Percentiles rank a stretch among this genome's conserved stretches.
Conservation (phyloP, 1,140 invertebrate genomes). For the Campodea augens region DNA sequence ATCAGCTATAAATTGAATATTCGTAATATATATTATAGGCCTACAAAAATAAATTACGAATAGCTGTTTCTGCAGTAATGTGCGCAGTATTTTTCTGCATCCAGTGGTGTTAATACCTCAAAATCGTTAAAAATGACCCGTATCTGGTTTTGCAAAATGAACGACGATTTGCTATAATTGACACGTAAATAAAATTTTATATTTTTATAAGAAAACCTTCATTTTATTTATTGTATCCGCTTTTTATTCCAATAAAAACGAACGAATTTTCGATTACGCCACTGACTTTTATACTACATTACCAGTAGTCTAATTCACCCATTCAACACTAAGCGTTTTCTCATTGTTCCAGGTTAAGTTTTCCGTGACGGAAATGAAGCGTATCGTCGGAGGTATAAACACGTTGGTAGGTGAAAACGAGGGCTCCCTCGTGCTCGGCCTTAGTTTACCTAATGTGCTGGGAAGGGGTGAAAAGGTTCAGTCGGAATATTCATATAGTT, state of each 20-base stretch:
- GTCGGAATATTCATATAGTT: conserved; percentile 55
- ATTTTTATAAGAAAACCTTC: not conserved
- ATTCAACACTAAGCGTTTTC: conserved; percentile 2
- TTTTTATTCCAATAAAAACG: not conserved
- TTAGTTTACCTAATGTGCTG: conserved; percentile 53
- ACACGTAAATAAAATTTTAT: not conserved
- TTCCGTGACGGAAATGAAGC: conserved; percentile 49
- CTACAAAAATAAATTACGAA: no score
- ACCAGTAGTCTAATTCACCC: not conserved
- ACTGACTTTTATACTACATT: not conserved
- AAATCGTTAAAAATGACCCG: no score
- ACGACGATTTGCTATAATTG: not conserved
- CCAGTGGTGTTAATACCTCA: no score
- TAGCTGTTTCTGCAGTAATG: no score
- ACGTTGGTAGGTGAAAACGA: conserved; percentile 72
- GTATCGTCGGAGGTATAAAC: conserved; percentile 55
- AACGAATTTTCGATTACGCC: not conserved
- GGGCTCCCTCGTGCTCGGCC: conserved; percentile 47
- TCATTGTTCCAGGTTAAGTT: conserved; percentile 46
- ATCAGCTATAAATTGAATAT: no score
- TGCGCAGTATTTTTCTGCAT: no score
- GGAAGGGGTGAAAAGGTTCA: conserved; percentile 60
- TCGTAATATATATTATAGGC: no score
- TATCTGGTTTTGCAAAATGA: no score
- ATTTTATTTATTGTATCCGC: not conserved